Evolutionary conservation across 2,888 invertebrate species (phyloP).

Genomic region (Zele albiditarsus): DNA sequence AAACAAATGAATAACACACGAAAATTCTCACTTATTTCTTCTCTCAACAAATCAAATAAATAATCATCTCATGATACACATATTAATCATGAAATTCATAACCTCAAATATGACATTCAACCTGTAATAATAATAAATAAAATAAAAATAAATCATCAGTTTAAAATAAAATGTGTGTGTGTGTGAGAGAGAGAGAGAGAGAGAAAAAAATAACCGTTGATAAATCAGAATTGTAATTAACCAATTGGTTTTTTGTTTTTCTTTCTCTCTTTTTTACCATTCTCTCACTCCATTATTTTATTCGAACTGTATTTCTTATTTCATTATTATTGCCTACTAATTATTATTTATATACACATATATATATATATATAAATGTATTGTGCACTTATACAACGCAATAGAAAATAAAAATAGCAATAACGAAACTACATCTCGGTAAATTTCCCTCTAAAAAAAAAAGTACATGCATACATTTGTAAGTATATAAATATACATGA

Average conservation of each 20-base stretch:
- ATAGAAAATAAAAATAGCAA: no score
- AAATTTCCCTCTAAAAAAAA: not conserved
- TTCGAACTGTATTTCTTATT: not conserved
- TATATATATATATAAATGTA: not conserved
- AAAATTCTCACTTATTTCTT: not conserved
- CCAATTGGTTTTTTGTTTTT: no score
- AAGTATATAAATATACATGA: no score
- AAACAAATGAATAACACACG: no score
- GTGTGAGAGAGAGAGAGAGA: no score
- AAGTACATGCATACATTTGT: not conserved
- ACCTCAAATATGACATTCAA: conserved; percentile 1
- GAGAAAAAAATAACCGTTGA: no score
- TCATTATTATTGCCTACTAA: not conserved
- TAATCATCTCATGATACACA: not conserved
- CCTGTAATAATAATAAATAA: not conserved
- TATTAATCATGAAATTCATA: not conserved
- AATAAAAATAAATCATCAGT: not conserved
- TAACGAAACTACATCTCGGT: not conserved
- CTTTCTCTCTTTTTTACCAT: no score
- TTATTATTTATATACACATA: not conserved
- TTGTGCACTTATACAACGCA: no score
- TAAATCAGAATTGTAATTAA: not conserved
- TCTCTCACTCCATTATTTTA: not conserved
- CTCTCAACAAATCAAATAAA: not conserved
- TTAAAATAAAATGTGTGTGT: no score